phyloP scores from a whole-genome alignment of 2,888 invertebrate species.

The Lymantria monacha region DNA sequence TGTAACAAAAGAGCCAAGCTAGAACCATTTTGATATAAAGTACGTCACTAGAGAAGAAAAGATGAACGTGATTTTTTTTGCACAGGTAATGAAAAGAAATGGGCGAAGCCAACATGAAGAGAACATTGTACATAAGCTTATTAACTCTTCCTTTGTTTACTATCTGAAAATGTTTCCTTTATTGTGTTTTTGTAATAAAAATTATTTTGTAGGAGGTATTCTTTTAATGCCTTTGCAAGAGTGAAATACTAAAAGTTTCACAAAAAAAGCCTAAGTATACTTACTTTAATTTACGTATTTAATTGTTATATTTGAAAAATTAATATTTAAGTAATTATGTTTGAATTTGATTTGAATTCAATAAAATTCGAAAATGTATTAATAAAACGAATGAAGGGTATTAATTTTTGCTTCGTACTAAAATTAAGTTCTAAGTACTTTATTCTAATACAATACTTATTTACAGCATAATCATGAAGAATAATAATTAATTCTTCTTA shows the following conservation, averaged over 20 bases:
- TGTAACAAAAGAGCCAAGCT: conserved; percentile 49
- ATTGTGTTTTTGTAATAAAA: conserved; percentile 38
- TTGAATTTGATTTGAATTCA: too few relatives aligned
- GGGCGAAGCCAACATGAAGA: conserved; percentile 56
- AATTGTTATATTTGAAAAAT: too few relatives aligned
- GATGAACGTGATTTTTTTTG: conserved; percentile 53
- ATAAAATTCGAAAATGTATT: too few relatives aligned
- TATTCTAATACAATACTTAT: too few relatives aligned
- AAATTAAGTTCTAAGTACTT: too few relatives aligned
- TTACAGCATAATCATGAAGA: too few relatives aligned
- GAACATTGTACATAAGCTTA: conserved; percentile 63
- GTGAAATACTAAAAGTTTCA: conserved; percentile 12
- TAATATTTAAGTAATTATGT: too few relatives aligned
- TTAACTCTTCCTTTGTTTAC: conserved; percentile 55
- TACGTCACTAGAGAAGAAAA: conserved; percentile 52
- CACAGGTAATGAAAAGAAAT: conserved; percentile 67
- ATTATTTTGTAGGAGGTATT: conserved; percentile 6
- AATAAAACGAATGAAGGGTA: too few relatives aligned
- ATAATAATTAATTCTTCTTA: too few relatives aligned
- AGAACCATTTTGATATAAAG: conserved; percentile 40
- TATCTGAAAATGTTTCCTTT: conserved; percentile 41
- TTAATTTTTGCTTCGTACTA: too few relatives aligned
- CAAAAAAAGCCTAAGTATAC: too few relatives aligned
- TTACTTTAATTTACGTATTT: too few relatives aligned
- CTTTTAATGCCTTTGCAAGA: neutral